These are phyloP conservation scores for Bombus superbus DNA, from an alignment of 1,140 invertebrate species.

Conservation along the genomic window DNA sequence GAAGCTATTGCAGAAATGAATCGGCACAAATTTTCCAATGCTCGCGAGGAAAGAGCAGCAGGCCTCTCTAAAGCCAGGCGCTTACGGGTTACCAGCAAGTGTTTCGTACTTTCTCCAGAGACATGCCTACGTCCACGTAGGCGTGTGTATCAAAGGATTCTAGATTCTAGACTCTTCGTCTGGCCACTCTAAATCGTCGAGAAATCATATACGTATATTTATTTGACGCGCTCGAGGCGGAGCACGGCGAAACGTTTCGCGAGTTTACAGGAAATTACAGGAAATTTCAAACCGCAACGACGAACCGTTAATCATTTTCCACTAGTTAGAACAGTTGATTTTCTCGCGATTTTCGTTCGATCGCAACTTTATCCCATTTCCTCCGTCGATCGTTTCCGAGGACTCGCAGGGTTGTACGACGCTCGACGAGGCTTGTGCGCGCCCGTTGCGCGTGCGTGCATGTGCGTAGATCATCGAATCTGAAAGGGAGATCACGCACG, in stretches of 20 bases:
- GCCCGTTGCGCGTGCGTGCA: too few relatives aligned
- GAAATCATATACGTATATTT: too few relatives aligned
- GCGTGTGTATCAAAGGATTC: constrained; percentile 43
- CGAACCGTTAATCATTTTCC: too few relatives aligned
- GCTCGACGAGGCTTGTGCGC: too few relatives aligned
- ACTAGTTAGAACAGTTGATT: too few relatives aligned
- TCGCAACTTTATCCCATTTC: too few relatives aligned
- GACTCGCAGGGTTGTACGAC: too few relatives aligned
- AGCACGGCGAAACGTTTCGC: neutral
- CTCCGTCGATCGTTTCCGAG: too few relatives aligned
- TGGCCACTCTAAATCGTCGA: neutral
- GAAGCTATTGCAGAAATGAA: neutral
- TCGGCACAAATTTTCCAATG: constrained; percentile 17
- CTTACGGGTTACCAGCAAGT: constrained; percentile 39
- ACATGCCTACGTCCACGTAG: constrained; percentile 56
- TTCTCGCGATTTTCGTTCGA: too few relatives aligned
- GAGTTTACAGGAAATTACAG: neutral
- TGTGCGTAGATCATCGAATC: too few relatives aligned
- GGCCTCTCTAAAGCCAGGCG: constrained; percentile 8
- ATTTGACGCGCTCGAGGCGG: neutral
- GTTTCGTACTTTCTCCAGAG: constrained; percentile 62
- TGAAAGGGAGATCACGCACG: too few relatives aligned
- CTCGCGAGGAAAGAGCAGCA: constrained; percentile 30
- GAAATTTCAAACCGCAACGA: too few relatives aligned
- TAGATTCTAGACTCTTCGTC: constrained; percentile 38